These are phyloP conservation scores for Selene dorsalis DNA, from an alignment of 2,797 vertebrate species.

Conservation along the genomic window DNA sequence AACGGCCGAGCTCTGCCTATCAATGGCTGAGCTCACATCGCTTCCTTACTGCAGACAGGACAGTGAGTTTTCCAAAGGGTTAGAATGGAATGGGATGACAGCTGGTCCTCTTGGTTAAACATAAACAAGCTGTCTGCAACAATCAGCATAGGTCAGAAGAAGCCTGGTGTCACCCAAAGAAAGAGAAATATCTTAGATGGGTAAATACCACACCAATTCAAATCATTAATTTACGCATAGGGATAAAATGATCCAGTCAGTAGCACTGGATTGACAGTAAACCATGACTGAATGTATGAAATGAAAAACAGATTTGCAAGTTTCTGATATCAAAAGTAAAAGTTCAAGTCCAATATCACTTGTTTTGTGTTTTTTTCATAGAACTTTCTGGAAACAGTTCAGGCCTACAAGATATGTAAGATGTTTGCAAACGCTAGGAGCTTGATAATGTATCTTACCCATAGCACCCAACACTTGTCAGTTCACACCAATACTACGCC, in stretches of 20 bases:
- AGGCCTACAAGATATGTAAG: constrained; percentile 7
- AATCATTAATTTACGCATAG: not conserved
- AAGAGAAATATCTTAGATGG: constrained; percentile 10
- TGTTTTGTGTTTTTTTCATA: not conserved
- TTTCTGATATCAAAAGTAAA: not conserved
- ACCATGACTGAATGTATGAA: not conserved
- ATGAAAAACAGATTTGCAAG: not conserved
- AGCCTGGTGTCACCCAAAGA: constrained; percentile 31
- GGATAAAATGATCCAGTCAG: not conserved
- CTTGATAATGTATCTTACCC: constrained; percentile 64
- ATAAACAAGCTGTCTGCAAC: constrained; percentile 66
- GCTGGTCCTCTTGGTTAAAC: constrained; percentile 70
- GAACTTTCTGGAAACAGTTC: constrained; percentile 35
- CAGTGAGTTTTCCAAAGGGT: constrained; percentile 53
- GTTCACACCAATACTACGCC: constrained; percentile 57
- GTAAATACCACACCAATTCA: constrained; percentile 1
- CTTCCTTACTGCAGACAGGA: constrained; percentile 52
- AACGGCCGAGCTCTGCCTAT: constrained; percentile 36
- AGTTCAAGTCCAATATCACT: not conserved
- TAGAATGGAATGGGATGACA: constrained; percentile 57
- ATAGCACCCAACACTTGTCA: constrained; percentile 53
- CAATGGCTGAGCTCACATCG: constrained; percentile 37
- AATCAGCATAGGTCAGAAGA: constrained; percentile 37
- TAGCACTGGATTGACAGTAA: not conserved
- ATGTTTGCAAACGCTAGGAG: constrained; percentile 33